Evolutionary conservation across 2,888 invertebrate genomes (phyloP).

Genomic region (Sinhomidia bicolor): DNA sequence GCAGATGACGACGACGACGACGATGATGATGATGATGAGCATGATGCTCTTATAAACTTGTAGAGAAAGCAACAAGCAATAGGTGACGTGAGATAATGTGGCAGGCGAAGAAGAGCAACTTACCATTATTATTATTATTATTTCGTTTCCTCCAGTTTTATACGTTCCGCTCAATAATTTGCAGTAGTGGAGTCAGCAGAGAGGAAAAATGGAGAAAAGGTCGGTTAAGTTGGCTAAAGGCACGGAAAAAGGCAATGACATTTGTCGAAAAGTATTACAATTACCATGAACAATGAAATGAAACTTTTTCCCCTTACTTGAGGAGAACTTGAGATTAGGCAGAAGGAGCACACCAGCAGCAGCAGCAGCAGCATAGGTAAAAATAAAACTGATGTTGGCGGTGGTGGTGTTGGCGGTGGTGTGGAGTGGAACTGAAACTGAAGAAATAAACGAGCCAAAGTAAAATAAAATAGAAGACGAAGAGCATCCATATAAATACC

Average conservation of each 20-base stretch:
- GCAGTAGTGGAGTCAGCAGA: not conserved
- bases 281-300: slow-evolving; percentile 63
- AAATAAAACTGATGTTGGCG: not conserved
- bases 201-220: slow-evolving; percentile 12
- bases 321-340: not conserved
- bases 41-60: not conserved
- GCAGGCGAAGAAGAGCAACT: not conserved
- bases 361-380: not conserved
- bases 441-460: not conserved
- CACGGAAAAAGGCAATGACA: slow-evolving; percentile 74
- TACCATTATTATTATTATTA: slow-evolving; percentile 7
- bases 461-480: no score
- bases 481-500: no score
- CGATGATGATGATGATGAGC: no score
- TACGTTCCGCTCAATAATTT: slow-evolving; percentile 41
- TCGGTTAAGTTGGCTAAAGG: slow-evolving; percentile 54
- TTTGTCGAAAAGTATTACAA: slow-evolving; percentile 72
- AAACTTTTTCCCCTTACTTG: not conserved
- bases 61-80: not conserved
- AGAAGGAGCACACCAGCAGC: no score
- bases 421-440: not conserved
- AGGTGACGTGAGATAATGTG: not conserved
- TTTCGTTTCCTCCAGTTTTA: not conserved
- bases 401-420: not conserved
- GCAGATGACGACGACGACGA: no score